phyloP scores from a whole-genome alignment of 2,113 vertebrate genomes.

The Cairina moschata region DNA sequence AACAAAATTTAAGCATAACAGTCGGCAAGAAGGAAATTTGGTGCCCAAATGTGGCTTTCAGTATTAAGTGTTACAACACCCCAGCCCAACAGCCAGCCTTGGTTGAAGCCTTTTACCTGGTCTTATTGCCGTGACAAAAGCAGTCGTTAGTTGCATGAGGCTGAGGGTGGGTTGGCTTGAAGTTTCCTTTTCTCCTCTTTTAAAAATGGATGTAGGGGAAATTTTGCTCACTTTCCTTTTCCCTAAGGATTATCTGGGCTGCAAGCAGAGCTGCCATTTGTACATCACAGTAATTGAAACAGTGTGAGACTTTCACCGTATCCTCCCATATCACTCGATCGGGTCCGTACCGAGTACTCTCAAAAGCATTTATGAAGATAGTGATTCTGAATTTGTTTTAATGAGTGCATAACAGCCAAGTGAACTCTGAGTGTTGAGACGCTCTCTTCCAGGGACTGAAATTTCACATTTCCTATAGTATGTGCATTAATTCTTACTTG shows the following conservation, averaged over 20 bases:
- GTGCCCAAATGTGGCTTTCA: not conserved
- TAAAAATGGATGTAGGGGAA: not conserved
- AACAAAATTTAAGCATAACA: not conserved
- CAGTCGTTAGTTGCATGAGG: not conserved
- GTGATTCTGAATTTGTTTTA: not conserved
- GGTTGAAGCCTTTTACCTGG: not conserved
- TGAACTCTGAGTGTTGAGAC: not conserved
- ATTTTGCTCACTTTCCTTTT: not conserved
- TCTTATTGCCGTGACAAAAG: not conserved
- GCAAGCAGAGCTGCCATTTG: not conserved
- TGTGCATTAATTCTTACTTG: not conserved
- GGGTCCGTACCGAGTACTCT: not conserved
- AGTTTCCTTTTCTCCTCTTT: not conserved
- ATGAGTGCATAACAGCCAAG: not conserved
- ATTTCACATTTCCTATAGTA: not conserved
- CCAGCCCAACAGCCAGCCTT: not conserved
- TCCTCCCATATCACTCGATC: rapidly evolving
- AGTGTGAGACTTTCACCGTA: not conserved
- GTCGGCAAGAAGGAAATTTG: not conserved
- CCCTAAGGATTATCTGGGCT: not conserved
- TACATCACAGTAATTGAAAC: not conserved
- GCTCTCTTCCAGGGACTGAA: not conserved
- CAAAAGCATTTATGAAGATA: not conserved
- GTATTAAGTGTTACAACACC: not conserved
- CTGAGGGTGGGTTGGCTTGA: not conserved